Conservation (phyloP, 2,888 invertebrate genomes). For the Allacma fusca region DNA sequence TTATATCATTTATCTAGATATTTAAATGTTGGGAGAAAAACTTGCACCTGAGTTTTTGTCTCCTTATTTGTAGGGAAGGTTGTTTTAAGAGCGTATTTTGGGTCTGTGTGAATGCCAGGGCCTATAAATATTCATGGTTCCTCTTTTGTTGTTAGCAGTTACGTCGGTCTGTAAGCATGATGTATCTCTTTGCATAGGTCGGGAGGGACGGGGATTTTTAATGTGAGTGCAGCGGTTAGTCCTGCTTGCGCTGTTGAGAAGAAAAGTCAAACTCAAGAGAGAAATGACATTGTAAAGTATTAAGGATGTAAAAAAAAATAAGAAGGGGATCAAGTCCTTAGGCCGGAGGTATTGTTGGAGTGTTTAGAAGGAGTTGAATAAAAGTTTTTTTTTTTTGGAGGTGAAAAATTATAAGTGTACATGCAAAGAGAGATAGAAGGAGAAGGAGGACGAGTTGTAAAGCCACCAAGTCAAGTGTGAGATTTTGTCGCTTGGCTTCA, state of each 20-base stretch:
- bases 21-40: too few species aligned
- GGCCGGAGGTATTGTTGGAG: not conserved
- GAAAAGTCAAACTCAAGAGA: constrained; percentile 7
- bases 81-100: too few species aligned
- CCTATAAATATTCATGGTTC: too few species aligned
- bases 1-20: too few species aligned
- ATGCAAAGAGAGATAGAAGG: not conserved
- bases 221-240: too few species aligned
- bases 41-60: too few species aligned
- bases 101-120: too few species aligned
- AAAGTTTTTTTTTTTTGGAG: not conserved
- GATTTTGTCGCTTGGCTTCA: constrained; percentile 39
- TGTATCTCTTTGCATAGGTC: not conserved
- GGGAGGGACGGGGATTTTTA: not conserved
- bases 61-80: too few species aligned
- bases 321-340: not conserved
- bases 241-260: not conserved
- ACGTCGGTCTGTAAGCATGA: not conserved
- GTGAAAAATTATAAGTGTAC: not conserved
- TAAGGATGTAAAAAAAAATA: not conserved
- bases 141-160: too few species aligned
- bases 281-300: not conserved
- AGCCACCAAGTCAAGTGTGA: constrained; percentile 41
- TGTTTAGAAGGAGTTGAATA: constrained; percentile 3
- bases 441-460: constrained; percentile 25